Evolutionary conservation across 2,888 invertebrate genomes (phyloP), one percentile per base, ranked within the genome.

Genomic region (Tiliacea citrago): DNA sequence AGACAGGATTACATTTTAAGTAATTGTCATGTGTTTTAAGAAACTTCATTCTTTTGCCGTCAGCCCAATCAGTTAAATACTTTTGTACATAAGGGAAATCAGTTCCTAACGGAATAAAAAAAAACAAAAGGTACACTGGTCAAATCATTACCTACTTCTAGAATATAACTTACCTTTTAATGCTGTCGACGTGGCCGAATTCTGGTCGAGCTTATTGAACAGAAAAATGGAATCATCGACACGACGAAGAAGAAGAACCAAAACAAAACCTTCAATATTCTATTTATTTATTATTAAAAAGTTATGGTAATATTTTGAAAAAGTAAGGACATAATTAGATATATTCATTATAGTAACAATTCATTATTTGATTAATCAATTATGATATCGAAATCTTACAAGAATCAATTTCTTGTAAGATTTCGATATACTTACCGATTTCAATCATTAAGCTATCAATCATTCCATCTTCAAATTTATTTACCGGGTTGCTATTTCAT

Each of bases 401-500:
- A 35, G 18, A 18, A n/a, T n/a, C n/a, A n/a, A n/a, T n/a, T n/a
- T n/a, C n/a, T n/a, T n/a, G n/a, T n/a, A n/a, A n/a, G n/a, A n/a
- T n/a, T n/a, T n/a, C n/a, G n/a, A n/a, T n/a, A n/a, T n/a, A n/a
- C n/a, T n/a, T n/a, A n/a, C n/a, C n/a, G n/a, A n/a, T n/a, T n/a
- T n/a, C n/a, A n/a, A n/a, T n/a, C n/a, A n/a, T n/a, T n/a, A n/a
- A n/a, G n/a, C n/a, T n/a, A n/a, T n/a, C n/a, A n/a, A n/a, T n/a
- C n/a, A n/a, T 47, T 29, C 21, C 1, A 0, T 10, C 0, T 42
- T 13, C 7, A 29, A 49, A 13, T 51, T 45, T 12, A 7, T 8
- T 60, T 35, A 2, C 2, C 0, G 0, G 4, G n/a, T n/a, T 8
- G 2, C 1, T 5, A 1, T 24, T 21, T 35, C 0, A 16, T n/a